Evolutionary conservation across 2,888 invertebrate species (phyloP).

Genomic region (Ametastegia equiseti): DNA sequence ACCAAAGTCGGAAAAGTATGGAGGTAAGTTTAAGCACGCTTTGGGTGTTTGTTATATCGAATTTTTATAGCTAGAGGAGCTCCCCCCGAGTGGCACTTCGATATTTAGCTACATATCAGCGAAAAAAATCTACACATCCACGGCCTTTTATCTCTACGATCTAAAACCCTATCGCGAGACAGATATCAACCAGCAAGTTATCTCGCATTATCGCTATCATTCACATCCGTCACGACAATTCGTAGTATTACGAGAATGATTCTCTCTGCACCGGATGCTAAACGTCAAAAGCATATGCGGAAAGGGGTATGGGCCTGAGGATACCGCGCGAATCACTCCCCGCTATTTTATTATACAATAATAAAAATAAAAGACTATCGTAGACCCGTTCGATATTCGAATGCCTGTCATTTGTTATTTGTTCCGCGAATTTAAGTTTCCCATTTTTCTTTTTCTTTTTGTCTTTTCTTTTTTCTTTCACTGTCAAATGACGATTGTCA

Average conservation of each 20-base stretch:
- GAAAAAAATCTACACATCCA: neutral
- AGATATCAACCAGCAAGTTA: neutral
- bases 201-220: slow-evolving; percentile 11
- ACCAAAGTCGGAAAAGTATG: slow-evolving; percentile 73
- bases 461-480: neutral
- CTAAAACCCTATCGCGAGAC: neutral
- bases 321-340: neutral
- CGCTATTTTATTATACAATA: neutral
- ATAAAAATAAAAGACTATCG: too few species aligned
- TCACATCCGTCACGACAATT: neutral
- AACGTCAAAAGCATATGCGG: slow-evolving; percentile 71
- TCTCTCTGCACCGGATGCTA: slow-evolving; percentile 64
- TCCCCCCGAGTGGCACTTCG: slow-evolving; percentile 33
- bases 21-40: slow-evolving; percentile 65
- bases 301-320: slow-evolving; percentile 49
- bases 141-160: neutral
- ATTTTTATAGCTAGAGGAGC: slow-evolving; percentile 21
- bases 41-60: slow-evolving; percentile 32
- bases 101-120: slow-evolving; percentile 34
- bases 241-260: neutral
- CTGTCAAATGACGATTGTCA: neutral
- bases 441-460: too few species aligned
- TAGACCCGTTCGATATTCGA: too few species aligned
- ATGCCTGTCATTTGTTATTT: too few species aligned
- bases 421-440: too few species aligned